These are phyloP conservation scores for Spodoptera littoralis DNA, from an alignment of 2,888 invertebrate species.

Conservation along the genomic window DNA sequence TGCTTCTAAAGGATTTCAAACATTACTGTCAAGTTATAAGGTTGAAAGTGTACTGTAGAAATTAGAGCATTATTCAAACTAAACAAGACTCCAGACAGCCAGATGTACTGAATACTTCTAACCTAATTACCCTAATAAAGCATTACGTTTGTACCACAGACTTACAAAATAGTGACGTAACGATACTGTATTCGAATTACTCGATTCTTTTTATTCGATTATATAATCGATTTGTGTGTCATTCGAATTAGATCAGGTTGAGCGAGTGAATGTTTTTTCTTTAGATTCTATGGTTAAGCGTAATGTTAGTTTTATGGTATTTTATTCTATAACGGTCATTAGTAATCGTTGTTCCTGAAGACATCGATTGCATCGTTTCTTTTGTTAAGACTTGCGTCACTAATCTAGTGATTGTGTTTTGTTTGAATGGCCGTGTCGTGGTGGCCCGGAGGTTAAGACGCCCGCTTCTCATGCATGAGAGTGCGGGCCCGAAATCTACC, in stretches of 20 bases:
- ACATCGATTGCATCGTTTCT: neutral
- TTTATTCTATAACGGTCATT: slow-evolving; percentile 7
- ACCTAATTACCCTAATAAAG: slow-evolving; percentile 44
- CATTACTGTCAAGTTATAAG: no score
- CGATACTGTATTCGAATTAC: slow-evolving; percentile 30
- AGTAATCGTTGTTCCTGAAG: neutral
- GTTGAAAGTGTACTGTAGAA: no score
- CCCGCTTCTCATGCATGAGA: no score
- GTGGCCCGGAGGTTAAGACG: no score
- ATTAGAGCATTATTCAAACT: no score
- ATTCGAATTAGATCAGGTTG: slow-evolving; percentile 27
- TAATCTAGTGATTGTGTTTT: no score
- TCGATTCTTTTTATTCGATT: slow-evolving; percentile 41
- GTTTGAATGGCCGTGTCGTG: no score
- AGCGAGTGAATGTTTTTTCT: slow-evolving; percentile 33
- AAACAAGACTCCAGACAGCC: neutral
- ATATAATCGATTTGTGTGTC: slow-evolving; percentile 40
- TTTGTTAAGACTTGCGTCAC: no score
- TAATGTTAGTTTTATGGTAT: slow-evolving; percentile 10
- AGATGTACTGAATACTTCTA: slow-evolving; percentile 26
- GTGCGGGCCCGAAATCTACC: no score
- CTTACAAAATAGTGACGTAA: slow-evolving; percentile 48
- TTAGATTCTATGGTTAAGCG: slow-evolving; percentile 3
- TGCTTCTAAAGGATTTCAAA: no score
- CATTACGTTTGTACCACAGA: slow-evolving; percentile 46